A percentile compares a stretch with the other conserved stretches of the same genome.
These are phyloP conservation scores for Delphinus delphis DNA, from an alignment of 2,113 vertebrate species.

Conservation along the genomic window DNA sequence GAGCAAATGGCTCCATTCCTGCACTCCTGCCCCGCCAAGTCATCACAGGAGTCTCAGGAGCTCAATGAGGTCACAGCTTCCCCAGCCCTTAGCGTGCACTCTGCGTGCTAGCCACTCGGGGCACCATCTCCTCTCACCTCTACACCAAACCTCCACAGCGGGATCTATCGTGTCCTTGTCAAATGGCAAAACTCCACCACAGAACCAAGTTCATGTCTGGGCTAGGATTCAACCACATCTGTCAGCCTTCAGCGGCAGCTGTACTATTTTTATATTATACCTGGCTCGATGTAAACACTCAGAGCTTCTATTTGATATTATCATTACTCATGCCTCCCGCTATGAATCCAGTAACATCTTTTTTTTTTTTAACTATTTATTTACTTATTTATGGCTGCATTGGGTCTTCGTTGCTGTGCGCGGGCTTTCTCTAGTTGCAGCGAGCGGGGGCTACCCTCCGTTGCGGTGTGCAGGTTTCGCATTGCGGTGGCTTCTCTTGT, in stretches of 20 bases:
- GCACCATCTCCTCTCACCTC: background rate
- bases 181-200: background rate
- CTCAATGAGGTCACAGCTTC: background rate
- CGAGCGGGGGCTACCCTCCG: rapidly evolving
- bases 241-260: background rate
- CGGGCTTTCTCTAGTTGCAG: too few relatives aligned
- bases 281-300: background rate
- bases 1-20: background rate
- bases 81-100: background rate
- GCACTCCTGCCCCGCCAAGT: background rate
- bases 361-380: too few relatives aligned
- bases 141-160: background rate
- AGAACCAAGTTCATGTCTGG: background rate
- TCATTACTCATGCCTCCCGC: background rate
- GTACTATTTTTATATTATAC: background rate
- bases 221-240: background rate
- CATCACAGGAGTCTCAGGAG: background rate
- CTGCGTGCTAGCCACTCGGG: background rate
- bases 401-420: too few relatives aligned
- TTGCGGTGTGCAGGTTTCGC: too few relatives aligned
- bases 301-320: background rate
- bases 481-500: too few relatives aligned
- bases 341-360: background rate
- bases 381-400: too few relatives aligned
- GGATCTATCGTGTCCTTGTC: background rate